phyloP scores from a whole-genome alignment of 2,113 vertebrate genomes.

The Tichodroma muraria region DNA sequence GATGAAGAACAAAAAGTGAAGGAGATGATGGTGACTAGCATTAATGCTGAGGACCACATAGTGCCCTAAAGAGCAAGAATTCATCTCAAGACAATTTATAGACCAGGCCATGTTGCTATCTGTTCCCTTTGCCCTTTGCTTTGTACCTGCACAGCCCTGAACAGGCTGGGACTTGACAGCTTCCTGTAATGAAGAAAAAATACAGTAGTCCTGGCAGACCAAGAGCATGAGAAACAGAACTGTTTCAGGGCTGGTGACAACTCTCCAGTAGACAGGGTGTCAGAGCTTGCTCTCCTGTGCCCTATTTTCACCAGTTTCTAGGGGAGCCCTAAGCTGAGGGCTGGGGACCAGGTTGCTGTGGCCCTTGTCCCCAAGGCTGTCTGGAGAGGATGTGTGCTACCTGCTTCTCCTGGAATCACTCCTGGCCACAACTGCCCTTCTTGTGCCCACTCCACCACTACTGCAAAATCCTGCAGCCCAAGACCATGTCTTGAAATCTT shows the following conservation, averaged over 20 bases:
- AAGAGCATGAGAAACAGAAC: not conserved
- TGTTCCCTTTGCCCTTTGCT: not conserved
- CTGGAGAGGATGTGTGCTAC: not conserved
- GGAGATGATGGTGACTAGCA: not conserved
- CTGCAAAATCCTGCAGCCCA: not conserved
- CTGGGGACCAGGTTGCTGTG: not conserved
- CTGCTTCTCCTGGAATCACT: not conserved
- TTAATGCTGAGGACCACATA: not conserved
- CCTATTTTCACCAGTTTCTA: not conserved
- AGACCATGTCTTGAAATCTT: not conserved
- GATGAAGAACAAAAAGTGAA: not conserved
- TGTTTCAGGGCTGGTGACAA: not conserved
- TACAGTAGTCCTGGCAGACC: not conserved
- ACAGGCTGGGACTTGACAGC: not conserved
- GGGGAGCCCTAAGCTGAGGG: fast-evolving
- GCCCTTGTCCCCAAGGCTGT: not conserved
- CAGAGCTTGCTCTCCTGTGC: not conserved
- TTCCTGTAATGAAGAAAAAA: not conserved
- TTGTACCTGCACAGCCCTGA: not conserved
- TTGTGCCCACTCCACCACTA: not conserved
- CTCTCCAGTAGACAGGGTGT: not conserved
- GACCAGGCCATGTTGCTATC: not conserved
- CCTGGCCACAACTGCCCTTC: not conserved
- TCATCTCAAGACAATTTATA: not conserved
- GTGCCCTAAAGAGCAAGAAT: not conserved